Evolutionary conservation across 2,113 vertebrate genomes (phyloP), one percentile per base, ranked within the genome.

Genomic region (Zapus hudsonius): DNA sequence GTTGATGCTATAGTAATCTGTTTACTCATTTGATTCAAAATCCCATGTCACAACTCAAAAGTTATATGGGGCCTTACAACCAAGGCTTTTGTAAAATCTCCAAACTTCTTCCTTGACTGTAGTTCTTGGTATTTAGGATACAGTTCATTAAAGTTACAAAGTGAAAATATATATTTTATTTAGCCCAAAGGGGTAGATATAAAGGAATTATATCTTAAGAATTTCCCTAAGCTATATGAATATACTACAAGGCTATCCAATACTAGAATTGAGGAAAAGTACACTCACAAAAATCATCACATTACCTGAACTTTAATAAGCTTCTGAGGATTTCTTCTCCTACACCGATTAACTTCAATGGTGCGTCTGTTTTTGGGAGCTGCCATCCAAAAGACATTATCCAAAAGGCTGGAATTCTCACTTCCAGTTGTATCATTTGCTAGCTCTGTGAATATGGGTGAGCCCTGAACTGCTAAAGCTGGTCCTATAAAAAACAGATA

Each of bases 371-470:
- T 99, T 97, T 99, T 99, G 9, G 99, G 99, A 0, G 93, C 99
- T 0, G 99, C 99, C 99, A 99, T 99, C 99, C 99, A 99, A 92
- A 99, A 79, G 42, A 99, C 93, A 79, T 96, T 96, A 47, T 98
- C 99, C 9, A 97, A 87, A 73, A 99, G 80, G 55, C 97, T 78
- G 1, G 96, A 94, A 0, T 5, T 92, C 52, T 95, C 92, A 40
- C n/a, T 95, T 79, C 81, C 95, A 1, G 70, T 5, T 0, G 83
- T 29, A 0, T 87, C 93, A 4, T 5, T 3, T 3, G 3, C 11
- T 27, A 95, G 89, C 3, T 90, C 94, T 25, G 98, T 98, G 63
- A 98, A 80, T 19, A 97, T 55, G 20, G 89, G 69, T 8, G 98
- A 97, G 19, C 95, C 98, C 66, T 97, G 97, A n/a, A 99, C 80